A percentile compares a stretch with the other conserved stretches of the same genome.
These are phyloP conservation scores for Emydura subglobosa DNA, from an alignment of 2,113 vertebrate genomes.

Conservation along the genomic window DNA sequence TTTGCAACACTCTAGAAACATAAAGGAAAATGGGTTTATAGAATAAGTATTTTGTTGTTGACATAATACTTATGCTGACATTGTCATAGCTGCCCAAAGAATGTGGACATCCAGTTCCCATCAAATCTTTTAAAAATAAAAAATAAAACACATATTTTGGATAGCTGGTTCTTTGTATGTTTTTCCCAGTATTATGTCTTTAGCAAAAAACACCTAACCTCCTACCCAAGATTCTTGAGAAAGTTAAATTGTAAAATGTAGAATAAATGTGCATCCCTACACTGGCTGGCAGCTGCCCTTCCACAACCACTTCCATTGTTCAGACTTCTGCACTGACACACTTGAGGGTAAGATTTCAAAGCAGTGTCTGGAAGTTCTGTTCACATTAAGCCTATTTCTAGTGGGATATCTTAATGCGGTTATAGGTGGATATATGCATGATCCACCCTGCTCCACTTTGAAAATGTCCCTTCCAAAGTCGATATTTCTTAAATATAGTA, in stretches of 20 bases:
- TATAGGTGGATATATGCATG: not conserved
- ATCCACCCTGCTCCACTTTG: not conserved
- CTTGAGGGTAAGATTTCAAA: not conserved
- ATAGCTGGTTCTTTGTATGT: fast-evolving
- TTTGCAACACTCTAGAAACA: not conserved
- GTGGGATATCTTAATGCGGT: not conserved
- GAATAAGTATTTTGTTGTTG: not conserved
- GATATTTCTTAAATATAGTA: slow-evolving; percentile 1
- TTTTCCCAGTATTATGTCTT: not conserved
- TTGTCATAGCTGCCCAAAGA: not conserved
- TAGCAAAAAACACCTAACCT: not conserved
- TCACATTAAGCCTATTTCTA: not conserved
- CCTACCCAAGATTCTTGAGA: not conserved
- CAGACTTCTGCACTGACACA: not conserved
- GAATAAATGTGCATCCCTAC: not conserved
- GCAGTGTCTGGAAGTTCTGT: too few species aligned
- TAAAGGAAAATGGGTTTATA: not conserved
- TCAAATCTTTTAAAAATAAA: not conserved
- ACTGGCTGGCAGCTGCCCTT: not conserved
- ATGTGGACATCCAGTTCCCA: not conserved
- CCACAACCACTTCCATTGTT: not conserved
- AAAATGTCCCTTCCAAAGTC: not conserved
- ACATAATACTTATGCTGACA: not conserved
- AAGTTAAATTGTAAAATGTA: not conserved
- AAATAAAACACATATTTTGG: fast-evolving